Percentiles rank a stretch among this genome's conserved stretches.
These are phyloP conservation scores for Alentia gelatinosa DNA, from an alignment of 2,888 invertebrate genomes.

Conservation along the genomic window DNA sequence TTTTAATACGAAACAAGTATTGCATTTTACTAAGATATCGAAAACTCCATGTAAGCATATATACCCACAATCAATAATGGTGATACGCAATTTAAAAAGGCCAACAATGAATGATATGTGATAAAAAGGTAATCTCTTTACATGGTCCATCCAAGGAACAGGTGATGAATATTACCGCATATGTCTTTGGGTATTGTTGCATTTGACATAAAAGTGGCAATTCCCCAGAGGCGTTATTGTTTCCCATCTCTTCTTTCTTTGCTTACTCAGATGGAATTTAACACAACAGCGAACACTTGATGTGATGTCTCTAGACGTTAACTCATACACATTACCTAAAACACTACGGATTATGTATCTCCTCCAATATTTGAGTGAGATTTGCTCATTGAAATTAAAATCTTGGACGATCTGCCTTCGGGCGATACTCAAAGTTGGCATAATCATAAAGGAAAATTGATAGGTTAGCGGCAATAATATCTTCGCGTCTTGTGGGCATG, in stretches of 20 bases:
- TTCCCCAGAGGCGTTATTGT: neutral
- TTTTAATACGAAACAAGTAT: no score
- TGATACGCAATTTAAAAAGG: neutral
- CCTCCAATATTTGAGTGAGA: neutral
- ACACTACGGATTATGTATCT: neutral
- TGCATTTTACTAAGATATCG: neutral
- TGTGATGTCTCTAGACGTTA: neutral
- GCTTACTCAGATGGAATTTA: neutral
- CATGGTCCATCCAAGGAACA: neutral
- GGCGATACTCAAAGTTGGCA: neutral
- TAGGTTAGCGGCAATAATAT: neutral
- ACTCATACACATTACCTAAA: neutral
- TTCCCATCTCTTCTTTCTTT: neutral
- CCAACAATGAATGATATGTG: neutral
- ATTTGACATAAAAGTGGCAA: neutral
- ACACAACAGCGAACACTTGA: neutral
- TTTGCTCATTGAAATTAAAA: slow-evolving; percentile 14
- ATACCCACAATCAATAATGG: neutral
- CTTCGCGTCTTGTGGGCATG: neutral
- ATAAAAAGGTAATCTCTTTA: neutral
- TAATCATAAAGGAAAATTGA: neutral
- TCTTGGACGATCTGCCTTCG: neutral
- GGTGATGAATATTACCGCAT: neutral
- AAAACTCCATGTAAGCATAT: neutral
- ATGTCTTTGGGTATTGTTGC: slow-evolving; percentile 23